Percentiles rank a stretch among this genome's conserved stretches.
Conservation (phyloP, 1,140 invertebrate genomes). For the Plodia interpunctella region DNA sequence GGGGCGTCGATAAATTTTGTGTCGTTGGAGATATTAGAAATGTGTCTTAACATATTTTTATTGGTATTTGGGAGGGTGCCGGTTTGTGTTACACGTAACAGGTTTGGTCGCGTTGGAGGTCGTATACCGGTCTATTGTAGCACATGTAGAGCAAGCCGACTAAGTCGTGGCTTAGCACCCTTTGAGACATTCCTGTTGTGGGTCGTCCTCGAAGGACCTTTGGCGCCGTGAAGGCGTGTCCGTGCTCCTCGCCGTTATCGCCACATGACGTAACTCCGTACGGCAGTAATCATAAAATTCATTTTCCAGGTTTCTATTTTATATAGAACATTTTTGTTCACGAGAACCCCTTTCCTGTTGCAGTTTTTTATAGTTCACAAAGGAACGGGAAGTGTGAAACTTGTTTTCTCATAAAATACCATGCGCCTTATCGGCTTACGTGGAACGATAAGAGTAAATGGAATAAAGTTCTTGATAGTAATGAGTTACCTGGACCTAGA, state of each 20-base stretch:
- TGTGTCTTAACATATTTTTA: slow-evolving; percentile 36
- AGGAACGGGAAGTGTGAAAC: not conserved
- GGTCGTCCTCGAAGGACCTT: slow-evolving; percentile 59
- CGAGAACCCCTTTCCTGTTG: too few relatives aligned
- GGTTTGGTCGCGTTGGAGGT: slow-evolving; percentile 70
- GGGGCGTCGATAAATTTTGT: slow-evolving; percentile 23
- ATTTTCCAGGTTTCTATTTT: not conserved
- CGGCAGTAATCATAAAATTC: slow-evolving; percentile 19
- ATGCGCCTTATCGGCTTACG: slow-evolving; percentile 29
- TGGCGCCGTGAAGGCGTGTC: slow-evolving; percentile 70
- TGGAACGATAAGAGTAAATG: slow-evolving; percentile 29
- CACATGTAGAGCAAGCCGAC: slow-evolving; percentile 62
- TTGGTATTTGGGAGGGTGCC: slow-evolving; percentile 33
- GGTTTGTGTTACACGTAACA: slow-evolving; percentile 66
- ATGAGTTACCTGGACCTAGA: not conserved
- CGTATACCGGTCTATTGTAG: slow-evolving; percentile 61
- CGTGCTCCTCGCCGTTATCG: slow-evolving; percentile 54
- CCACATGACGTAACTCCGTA: slow-evolving; percentile 67
- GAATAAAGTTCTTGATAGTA: not conserved
- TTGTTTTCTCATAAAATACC: slow-evolving; percentile 20
- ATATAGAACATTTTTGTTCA: not conserved
- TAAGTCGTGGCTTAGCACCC: slow-evolving; percentile 46
- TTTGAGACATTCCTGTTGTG: slow-evolving; percentile 58
- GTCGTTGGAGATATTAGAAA: slow-evolving; percentile 19
- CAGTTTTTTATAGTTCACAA: too few relatives aligned